A percentile compares a stretch with the other conserved stretches of the same genome.
These are phyloP conservation scores for Holcopasites calliopsidis DNA, from an alignment of 1,140 invertebrate genomes.

Conservation along the genomic window DNA sequence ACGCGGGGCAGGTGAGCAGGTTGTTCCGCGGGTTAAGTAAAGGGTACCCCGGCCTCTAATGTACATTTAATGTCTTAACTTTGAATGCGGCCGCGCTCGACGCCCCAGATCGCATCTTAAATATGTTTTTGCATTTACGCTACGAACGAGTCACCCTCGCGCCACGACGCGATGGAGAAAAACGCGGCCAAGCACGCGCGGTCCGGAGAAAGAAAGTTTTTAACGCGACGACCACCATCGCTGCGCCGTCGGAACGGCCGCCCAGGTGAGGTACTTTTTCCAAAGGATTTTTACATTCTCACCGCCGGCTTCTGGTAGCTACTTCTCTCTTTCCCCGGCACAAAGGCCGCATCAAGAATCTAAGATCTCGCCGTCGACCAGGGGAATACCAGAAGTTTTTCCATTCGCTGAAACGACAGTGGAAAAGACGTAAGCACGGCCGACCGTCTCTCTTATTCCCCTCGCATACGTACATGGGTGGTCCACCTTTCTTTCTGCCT, in stretches of 20 bases:
- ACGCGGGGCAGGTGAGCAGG: not conserved
- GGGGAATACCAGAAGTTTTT: constrained; percentile 63
- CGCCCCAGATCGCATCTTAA: constrained; percentile 74
- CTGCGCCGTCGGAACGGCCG: not conserved
- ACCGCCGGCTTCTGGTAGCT: not conserved
- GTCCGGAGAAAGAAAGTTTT: constrained; percentile 51
- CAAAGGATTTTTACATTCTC: constrained; percentile 44
- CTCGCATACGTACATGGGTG: constrained; percentile 3
- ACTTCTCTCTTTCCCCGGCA: constrained; percentile 45
- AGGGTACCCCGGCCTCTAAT: constrained; percentile 64
- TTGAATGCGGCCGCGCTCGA: constrained; percentile 70
- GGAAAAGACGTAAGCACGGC: constrained; percentile 28
- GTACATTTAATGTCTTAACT: constrained; percentile 78
- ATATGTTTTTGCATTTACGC: constrained; percentile 74
- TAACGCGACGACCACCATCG: constrained; percentile 33
- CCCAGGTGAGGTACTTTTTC: constrained; percentile 43
- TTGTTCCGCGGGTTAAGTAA: too few species aligned
- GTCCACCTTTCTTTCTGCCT: not conserved
- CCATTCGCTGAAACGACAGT: constrained; percentile 56
- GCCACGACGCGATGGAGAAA: not conserved
- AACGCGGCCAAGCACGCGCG: not conserved
- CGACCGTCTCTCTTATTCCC: constrained; percentile 25
- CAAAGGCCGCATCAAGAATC: constrained; percentile 56
- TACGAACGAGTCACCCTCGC: constrained; percentile 26
- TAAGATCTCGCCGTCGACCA: constrained; percentile 57